Percentiles rank a stretch among this genome's conserved stretches.
phyloP scores from a whole-genome alignment of 2,888 invertebrate genomes.

The Troides oblongomaculatus region DNA sequence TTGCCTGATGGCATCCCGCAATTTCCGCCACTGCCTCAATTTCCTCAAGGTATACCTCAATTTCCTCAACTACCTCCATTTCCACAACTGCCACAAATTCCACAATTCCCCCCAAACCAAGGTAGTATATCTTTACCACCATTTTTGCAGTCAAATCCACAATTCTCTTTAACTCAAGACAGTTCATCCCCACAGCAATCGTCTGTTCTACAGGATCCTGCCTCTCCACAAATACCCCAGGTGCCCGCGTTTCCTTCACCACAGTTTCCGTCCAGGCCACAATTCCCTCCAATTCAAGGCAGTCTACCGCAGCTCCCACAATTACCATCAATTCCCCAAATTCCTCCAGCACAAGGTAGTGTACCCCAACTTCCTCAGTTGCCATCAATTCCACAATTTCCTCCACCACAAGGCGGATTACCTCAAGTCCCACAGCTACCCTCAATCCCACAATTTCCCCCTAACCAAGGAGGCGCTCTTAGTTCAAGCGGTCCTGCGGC shows the following conservation, averaged over 20 bases:
- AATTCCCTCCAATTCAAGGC: conserved; percentile 36
- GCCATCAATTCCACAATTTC: conserved; percentile 34
- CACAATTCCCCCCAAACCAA: conserved; percentile 28
- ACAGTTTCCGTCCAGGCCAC: conserved; percentile 38
- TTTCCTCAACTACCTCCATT: conserved; percentile 32
- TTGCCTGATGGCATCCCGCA: conserved; percentile 21
- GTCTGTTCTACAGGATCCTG: conserved; percentile 42
- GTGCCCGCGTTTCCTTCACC: conserved; percentile 32
- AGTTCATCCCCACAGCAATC: conserved; percentile 35
- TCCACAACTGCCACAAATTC: conserved; percentile 26
- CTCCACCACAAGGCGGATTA: conserved; percentile 23
- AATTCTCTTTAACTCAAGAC: conserved; percentile 11
- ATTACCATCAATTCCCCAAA: conserved; percentile 12
- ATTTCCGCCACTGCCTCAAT: conserved; percentile 33
- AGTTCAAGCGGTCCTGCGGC: conserved; percentile 49
- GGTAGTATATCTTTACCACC: conserved; percentile 32
- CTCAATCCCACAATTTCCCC: conserved; percentile 40
- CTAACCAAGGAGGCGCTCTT: conserved; percentile 31
- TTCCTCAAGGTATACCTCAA: conserved; percentile 19
- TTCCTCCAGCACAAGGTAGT: conserved; percentile 24
- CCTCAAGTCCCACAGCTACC: conserved; percentile 43
- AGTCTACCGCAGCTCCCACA: conserved; percentile 33
- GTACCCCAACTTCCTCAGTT: conserved; percentile 31
- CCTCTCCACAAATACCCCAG: conserved; percentile 29
- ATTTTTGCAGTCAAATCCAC: conserved; percentile 12